Evolutionary conservation across 1,140 invertebrate species (phyloP), one percentile per base, ranked within the genome.

Genomic region (Vollenhovia emeryi): DNA sequence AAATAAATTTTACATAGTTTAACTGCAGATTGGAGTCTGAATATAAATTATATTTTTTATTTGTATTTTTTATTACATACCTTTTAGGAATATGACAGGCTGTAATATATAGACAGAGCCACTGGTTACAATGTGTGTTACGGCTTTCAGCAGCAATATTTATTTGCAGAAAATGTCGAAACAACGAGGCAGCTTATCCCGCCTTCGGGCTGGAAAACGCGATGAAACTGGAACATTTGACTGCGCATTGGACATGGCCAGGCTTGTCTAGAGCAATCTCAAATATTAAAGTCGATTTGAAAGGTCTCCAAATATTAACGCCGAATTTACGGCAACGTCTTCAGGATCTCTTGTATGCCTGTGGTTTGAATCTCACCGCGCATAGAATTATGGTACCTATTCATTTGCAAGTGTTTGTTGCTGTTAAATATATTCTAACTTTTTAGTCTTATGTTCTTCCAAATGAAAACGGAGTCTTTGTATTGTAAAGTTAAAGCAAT

Each of bases 201-300:
- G 96, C 97, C n/a, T 97, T 97, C 92, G 96, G 96, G 91, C 93
- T 98, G 82, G 95, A 96, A 86, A 96, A 95, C 90, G 94, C 96
- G 82, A 93, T 96, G 71, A 96, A 97, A 92, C 94, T 97, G 50
- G 96, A 97, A 69, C 94, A 95, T 89, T 92, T 95, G 55, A 94
- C 95, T 48, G 95, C 96, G 73, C 95, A 96, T 90, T 96, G 96
- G 90, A 95, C 95, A 73, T 97, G 97, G 97, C 93, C 94, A 2
- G 95, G 95, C 27, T 91, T 97, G 0, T 93, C 95, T 15, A 93
- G 92, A 2, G 93, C 96, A 21, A 91, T 97, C 33, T 92, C 94
- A 5, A 94, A 94, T 82, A 90, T 96, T 0, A 92, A 92, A 71
- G 93, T 95, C 3, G 94, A 95, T 86, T 86, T 96, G 0, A 94